Conservation (phyloP, 1,140 invertebrate species). For the Dinoponera quadriceps region DNA sequence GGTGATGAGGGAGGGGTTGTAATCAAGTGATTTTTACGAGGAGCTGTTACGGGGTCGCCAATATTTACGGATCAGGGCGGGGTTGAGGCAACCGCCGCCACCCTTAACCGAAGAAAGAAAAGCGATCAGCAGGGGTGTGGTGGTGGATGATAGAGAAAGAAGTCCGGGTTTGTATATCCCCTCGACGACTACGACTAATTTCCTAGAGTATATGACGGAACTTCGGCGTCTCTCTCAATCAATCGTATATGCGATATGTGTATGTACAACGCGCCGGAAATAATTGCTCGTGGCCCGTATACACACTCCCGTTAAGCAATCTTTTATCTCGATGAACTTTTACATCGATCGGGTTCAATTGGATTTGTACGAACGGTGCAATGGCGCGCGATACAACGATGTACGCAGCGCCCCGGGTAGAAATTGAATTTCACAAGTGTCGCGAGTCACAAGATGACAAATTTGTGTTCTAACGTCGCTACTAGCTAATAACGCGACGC, state of each 20-base stretch:
- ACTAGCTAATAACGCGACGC: too few relatives aligned
- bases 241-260: constrained; percentile 29
- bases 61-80: constrained; percentile 77
- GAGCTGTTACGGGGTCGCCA: constrained; percentile 72
- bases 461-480: too few relatives aligned
- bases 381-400: too few relatives aligned
- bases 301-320: neutral
- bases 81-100: constrained; percentile 62
- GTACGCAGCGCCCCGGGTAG: too few relatives aligned
- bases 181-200: constrained; percentile 72
- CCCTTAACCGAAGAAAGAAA: constrained; percentile 63
- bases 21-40: constrained; percentile 80
- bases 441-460: too few relatives aligned
- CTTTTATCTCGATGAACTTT: neutral
- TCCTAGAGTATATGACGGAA: constrained; percentile 62
- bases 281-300: constrained; percentile 17
- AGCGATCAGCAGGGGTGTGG: constrained; percentile 46
- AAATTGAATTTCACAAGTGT: too few relatives aligned
- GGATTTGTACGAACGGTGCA: too few relatives aligned
- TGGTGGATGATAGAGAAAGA: constrained; percentile 38
- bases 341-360: too few relatives aligned
- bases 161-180: constrained; percentile 57
- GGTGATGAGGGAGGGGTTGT: constrained; percentile 70
- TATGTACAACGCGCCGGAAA: constrained; percentile 9
- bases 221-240: constrained; percentile 52